Evolutionary conservation across 2,888 invertebrate genomes (phyloP), one percentile per base, ranked within the genome.

Genomic region (Bellardia pandia): DNA sequence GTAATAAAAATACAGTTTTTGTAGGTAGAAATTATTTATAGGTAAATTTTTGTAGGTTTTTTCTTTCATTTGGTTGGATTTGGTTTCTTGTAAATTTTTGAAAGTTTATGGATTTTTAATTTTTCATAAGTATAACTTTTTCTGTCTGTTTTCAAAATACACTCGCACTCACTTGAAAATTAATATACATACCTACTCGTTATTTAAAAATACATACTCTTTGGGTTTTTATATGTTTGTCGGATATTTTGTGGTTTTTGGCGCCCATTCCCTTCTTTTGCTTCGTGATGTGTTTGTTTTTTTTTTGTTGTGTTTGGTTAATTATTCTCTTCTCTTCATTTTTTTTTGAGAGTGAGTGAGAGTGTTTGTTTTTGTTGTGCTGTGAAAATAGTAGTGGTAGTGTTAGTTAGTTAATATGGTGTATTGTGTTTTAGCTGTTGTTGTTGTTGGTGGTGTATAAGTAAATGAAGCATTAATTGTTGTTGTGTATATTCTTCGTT

Each of bases 381-480:
- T 58, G 48, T 75, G 60, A 68, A 66, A 79, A 60, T 68, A 16
- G 74, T 42, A n/a, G 48, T 77, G 68, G 68, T 81, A 51, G 71
- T 80, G 75, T 85, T 69, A 80, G 79, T 74, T 60, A 51, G 78
- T 84, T 62, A 75, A 75, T 77, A 45, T 48, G 58, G 53, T 86
- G 64, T 74, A 40, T 16, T 60, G 69, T 60, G 30, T 69, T 23
- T 23, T 71, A 37, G 71, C 53, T 78, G 62, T 66, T 74, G 48
- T 72, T 75, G 74, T 53, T 66, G 75, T 51, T 45, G 62, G 37
- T 76, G 33, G 8, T 48, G 56, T 71, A 42, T 77, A 69, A 80
- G 64, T 86, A 83, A 86, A 80, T 84, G 86, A 86, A 86, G 86
- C 86, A 86, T 84, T 86, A 86, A 80, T 82, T 78, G 83, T 72